These are phyloP conservation scores for Epinotia demarniana DNA, from an alignment of 2,888 invertebrate species.

Conservation along the genomic window DNA sequence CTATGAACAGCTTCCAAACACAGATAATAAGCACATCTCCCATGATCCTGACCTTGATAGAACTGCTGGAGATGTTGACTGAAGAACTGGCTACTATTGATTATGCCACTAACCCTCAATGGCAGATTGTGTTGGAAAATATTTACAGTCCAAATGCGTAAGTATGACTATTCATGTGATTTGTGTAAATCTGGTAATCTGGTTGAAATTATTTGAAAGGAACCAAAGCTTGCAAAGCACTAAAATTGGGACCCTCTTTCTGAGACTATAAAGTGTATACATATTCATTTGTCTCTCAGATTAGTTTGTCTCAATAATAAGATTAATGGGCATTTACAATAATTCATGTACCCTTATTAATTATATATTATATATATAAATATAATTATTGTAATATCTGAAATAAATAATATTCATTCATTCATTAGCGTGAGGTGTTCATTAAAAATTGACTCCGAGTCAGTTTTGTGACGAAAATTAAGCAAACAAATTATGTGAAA, in stretches of 20 bases:
- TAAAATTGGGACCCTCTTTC: background rate
- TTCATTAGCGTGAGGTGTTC: too few species aligned
- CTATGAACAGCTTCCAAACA: conserved; percentile 56
- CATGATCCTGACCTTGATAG: conserved; percentile 48
- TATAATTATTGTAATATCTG: too few species aligned
- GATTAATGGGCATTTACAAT: too few species aligned
- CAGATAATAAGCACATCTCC: background rate
- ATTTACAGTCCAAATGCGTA: conserved; percentile 70
- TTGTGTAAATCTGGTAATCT: too few species aligned
- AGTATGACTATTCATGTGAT: conserved; percentile 51
- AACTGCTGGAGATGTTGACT: conserved; percentile 73
- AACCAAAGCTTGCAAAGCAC: background rate
- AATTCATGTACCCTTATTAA: too few species aligned
- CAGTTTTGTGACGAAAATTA: too few species aligned
- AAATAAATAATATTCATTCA: too few species aligned
- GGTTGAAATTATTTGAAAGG: background rate
- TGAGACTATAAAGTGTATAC: background rate
- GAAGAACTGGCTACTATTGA: conserved; percentile 68
- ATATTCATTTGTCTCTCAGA: background rate
- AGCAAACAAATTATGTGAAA: too few species aligned
- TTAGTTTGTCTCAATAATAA: background rate
- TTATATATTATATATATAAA: too few species aligned
- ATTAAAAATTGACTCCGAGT: too few species aligned
- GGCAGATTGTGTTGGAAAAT: conserved; percentile 67
- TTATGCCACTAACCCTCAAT: conserved; percentile 69